Conservation (phyloP, 2,888 invertebrate genomes). For the Amblyjoppa fuscipennis region DNA sequence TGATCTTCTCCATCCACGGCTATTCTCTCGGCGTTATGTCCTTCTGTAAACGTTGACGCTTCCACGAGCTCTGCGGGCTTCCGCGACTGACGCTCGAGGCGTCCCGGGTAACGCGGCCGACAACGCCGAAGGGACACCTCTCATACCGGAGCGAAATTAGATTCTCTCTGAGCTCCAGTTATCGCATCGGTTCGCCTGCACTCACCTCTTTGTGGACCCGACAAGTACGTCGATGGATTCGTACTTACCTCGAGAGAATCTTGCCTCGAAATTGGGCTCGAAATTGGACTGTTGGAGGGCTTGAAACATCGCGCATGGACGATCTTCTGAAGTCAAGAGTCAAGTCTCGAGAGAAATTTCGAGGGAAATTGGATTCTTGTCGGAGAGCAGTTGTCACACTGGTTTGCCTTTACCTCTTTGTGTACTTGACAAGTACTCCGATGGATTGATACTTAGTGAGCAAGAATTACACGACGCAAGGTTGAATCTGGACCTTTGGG, state of each 20-base stretch:
- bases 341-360: not conserved
- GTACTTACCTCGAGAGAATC: not conserved
- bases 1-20: slow-evolving; percentile 60
- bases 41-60: slow-evolving; percentile 64
- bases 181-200: not conserved
- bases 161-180: slow-evolving; percentile 33
- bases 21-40: slow-evolving; percentile 38
- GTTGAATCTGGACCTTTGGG: no score
- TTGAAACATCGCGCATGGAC: not conserved
- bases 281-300: not conserved
- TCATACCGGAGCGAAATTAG: slow-evolving; percentile 54
- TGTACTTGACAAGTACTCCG: not conserved
- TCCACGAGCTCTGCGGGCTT: slow-evolving; percentile 24
- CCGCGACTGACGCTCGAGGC: slow-evolving; percentile 54
- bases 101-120: not conserved
- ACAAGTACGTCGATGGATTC: not conserved
- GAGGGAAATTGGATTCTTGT: no score
- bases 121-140: slow-evolving; percentile 5
- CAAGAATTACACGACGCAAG: no score
- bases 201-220: not conserved
- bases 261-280: not conserved
- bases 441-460: not conserved
- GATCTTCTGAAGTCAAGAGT: not conserved
- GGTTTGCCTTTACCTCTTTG: not conserved
- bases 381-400: no score